phyloP scores from a whole-genome alignment of 2,888 invertebrate genomes.

The Brachycybe producta region DNA sequence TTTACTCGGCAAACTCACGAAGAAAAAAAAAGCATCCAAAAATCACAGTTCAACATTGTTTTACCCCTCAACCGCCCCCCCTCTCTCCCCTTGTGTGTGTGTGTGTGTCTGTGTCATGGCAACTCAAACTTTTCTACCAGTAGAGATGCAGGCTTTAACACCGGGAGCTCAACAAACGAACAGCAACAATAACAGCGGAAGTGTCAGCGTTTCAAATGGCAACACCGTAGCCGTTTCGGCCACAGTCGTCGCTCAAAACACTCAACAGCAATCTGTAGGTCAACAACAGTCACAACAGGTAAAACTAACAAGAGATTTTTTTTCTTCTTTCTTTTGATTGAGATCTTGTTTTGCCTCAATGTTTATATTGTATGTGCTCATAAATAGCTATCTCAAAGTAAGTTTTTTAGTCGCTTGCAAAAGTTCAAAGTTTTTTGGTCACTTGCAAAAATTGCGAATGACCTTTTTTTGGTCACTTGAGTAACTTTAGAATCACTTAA shows the following conservation, averaged over 20 bases:
- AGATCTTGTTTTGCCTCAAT: background rate
- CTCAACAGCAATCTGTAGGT: background rate
- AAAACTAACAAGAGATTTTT: background rate
- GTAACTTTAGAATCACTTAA: no score
- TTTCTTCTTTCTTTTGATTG: background rate
- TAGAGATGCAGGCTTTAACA: slow-evolving; percentile 35
- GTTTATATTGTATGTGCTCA: background rate
- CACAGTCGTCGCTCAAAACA: background rate
- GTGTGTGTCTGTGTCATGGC: slow-evolving; percentile 27
- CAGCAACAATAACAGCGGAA: slow-evolving; percentile 20
- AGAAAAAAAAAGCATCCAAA: no score
- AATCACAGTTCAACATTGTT: background rate
- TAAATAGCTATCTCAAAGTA: no score
- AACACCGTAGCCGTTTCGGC: slow-evolving; percentile 6
- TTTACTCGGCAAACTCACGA: no score
- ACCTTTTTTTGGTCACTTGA: no score
- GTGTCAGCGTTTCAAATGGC: background rate
- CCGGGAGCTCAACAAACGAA: slow-evolving; percentile 26
- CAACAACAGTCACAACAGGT: slow-evolving; percentile 7
- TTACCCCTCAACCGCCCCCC: background rate
- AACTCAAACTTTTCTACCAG: slow-evolving; percentile 34
- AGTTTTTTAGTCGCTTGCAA: background rate
- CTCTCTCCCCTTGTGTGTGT: background rate
- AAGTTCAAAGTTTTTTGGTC: no score
- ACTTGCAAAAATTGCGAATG: no score